phyloP scores from a whole-genome alignment of 2,888 invertebrate genomes.

The Meganola albula region DNA sequence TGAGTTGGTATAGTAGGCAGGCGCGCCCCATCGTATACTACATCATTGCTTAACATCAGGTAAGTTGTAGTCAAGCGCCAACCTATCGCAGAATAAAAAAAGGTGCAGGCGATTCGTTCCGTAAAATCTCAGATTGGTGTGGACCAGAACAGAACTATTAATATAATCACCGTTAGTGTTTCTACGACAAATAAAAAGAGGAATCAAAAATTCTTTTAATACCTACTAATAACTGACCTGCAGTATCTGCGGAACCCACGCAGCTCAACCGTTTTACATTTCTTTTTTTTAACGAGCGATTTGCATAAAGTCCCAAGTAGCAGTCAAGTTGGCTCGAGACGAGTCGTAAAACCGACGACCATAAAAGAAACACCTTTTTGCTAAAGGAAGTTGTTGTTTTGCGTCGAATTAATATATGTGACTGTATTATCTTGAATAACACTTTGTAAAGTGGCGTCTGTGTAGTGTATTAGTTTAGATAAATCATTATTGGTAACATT shows the following conservation, averaged over 20 bases:
- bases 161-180: too few species aligned
- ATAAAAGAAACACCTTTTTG: slow-evolving; percentile 67
- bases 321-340: slow-evolving; percentile 41
- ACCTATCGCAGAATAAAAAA: too few species aligned
- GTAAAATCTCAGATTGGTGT: too few species aligned
- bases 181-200: too few species aligned
- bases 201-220: too few species aligned
- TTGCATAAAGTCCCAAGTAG: slow-evolving; percentile 68
- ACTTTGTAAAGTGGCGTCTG: slow-evolving; percentile 25
- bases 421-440: slow-evolving; percentile 30
- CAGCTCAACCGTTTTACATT: slow-evolving; percentile 31
- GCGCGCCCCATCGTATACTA: too few species aligned
- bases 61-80: too few species aligned
- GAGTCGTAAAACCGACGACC: slow-evolving; percentile 56
- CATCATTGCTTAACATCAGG: too few species aligned
- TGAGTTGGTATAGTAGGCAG: too few species aligned
- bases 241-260: slow-evolving; percentile 22
- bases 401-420: slow-evolving; percentile 34
- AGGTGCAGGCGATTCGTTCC: too few species aligned
- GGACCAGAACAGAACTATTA: too few species aligned
- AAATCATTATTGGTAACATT: background rate
- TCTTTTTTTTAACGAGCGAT: slow-evolving; percentile 48
- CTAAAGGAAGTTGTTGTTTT: slow-evolving; percentile 39
- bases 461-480: slow-evolving; percentile 13
- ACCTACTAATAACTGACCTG: too few species aligned